These are phyloP conservation scores for Strongylocentrotus purpuratus DNA, from an alignment of 35 echinoderm and acorn worm species.

Conservation along the genomic window DNA sequence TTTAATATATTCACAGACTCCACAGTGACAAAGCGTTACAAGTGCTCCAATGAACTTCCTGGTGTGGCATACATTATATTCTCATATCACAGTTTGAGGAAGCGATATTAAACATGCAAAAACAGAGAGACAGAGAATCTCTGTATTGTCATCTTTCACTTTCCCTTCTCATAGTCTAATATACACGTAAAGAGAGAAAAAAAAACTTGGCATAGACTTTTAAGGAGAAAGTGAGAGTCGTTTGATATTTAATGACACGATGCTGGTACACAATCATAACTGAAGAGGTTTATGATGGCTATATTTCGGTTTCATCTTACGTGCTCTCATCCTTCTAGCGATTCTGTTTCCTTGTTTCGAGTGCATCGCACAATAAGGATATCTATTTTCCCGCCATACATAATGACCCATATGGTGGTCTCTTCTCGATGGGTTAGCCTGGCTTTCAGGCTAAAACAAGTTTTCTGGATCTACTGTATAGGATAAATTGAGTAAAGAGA, in stretches of 20 bases:
- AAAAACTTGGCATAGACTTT: slow-evolving; percentile 14
- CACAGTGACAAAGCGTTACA: no score
- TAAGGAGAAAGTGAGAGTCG: neutral
- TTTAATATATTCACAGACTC: neutral
- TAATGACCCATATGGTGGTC: no score
- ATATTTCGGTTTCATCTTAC: slow-evolving; percentile 5
- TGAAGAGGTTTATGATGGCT: neutral
- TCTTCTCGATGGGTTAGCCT: neutral
- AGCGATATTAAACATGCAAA: neutral
- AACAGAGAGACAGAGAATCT: neutral
- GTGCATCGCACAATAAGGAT: slow-evolving; percentile 9
- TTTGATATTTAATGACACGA: neutral
- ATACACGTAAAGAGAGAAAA: neutral
- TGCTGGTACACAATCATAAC: neutral
- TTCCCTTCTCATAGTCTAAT: neutral
- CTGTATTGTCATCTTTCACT: neutral
- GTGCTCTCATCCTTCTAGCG: neutral
- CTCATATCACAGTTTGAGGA: neutral
- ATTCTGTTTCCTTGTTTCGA: slow-evolving; percentile 11
- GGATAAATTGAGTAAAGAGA: no score
- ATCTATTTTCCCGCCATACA: slow-evolving; percentile 1
- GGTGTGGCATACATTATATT: neutral
- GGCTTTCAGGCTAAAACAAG: neutral
- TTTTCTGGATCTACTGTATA: neutral
- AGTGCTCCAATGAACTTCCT: neutral